Base-by-base conservation (phyloP, 2,888 invertebrate genomes). In the Drosophila aldrichi region DNA sequence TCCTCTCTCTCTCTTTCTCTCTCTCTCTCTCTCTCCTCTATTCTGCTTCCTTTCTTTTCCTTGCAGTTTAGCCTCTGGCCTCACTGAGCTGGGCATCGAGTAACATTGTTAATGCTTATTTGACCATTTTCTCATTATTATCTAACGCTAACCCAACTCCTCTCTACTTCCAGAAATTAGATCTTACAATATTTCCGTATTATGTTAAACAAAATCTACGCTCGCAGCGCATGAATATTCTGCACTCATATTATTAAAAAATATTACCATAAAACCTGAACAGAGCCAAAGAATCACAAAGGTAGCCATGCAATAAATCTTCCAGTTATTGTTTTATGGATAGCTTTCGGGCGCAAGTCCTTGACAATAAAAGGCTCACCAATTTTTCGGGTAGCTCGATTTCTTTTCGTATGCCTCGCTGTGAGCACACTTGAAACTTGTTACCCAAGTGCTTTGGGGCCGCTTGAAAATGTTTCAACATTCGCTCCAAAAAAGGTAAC, bases 401-500 rank as follows among this genome's bases (percentile, higher is more conserved):
- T 72, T 70, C 67, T 61, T 76, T 56, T 64, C 64, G 56, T 65
- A 67, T 60, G 16, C 54, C 64, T 51, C 60, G 54, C 60, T 59
- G 51, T 25, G 58, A 64, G 74, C 52, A 65, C 69, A 68, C 83
- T 88, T 75, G 68, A 88, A 84, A 86, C 69, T 85, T 88, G 40
- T 51, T 48, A 25, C 54, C 64, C 56, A 60, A 84, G 82, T 71
- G 74, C 57, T 70, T 55, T 60, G 43, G 48, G 69, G 29, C 71
- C 82, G 80, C 81, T 88, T 66, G 60, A 81, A 83, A 68, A 74
- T 78, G 69, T 89, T 84, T 74, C 64, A 51, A 75, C 72, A 72
- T 79, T 75, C 75, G 63, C 79, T 74, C 59, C 65, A 58, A 82
- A 70, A 70, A 81, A 86, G 89, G 89, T 89, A 86, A 80, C 89